Base-by-base conservation (phyloP, 2,888 invertebrate genomes). In the Helobdella robusta region DNA sequence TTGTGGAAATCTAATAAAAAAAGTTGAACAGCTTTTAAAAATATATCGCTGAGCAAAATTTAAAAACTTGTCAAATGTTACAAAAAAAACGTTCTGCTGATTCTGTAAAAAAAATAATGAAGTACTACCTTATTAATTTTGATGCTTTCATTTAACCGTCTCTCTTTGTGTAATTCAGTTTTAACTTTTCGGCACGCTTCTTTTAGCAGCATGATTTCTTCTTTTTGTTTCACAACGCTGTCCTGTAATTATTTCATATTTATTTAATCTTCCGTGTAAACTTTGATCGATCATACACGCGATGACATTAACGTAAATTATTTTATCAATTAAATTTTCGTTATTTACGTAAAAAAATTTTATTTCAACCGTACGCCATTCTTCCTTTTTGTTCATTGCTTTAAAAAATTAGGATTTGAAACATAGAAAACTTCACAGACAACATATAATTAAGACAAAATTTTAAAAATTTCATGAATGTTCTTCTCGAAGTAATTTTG, bases 111-210 rank as follows among this genome's bases (percentile, higher is more conserved):
- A n/a, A 50, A 11, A 8, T n/a, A 6, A 50, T 50, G n/a, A 23
- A 25, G 6, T 6, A 8, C 8, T n/a, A 62, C 62, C 62, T 62
- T 62, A 32, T 62, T 62, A 48, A 62, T 62, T 35, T 62, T 62
- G 32, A 62, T 62, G 50, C 28, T 62, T 46, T 62, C 62, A 44
- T 62, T 62, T 18, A 62, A 46, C 20, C 62, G 25, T 50, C 35
- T 62, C 25, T 62, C 62, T n/a, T 20, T 46, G 50, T 40, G 32
- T 23, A 62, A 34, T 15, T 62, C 48, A n/a, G 34, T n/a, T 28
- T 50, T 62, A 34, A 30, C 28, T 50, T 48, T 62, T 44, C 32
- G 48, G 20, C 28, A 46, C n/a, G 48, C 62, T 50, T 46, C 46
- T 50, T 44, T 62, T 32, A 62, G 32, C 35, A 62, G 3, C 18